A percentile compares a stretch with the other conserved stretches of the same genome.
These are phyloP conservation scores for Lordiphosa stackelbergi DNA, from an alignment of 1,140 invertebrate species.

Conservation along the genomic window DNA sequence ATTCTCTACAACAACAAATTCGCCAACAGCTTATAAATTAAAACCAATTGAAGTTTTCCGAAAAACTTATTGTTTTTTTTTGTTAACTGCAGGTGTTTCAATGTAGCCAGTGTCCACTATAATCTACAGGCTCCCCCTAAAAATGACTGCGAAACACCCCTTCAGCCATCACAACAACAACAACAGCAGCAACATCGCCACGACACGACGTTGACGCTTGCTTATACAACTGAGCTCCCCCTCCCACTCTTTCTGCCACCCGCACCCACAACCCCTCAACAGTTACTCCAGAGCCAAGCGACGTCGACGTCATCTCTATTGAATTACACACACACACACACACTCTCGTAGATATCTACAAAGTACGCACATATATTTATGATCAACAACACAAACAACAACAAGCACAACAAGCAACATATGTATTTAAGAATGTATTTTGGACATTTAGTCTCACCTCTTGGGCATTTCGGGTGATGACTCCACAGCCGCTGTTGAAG, in stretches of 20 bases:
- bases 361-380: slow-evolving; percentile 4
- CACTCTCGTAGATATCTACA: slow-evolving; percentile 11
- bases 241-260: neutral
- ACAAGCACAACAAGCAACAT: slow-evolving; percentile 1
- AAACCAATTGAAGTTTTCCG: too few species aligned
- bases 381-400: too few species aligned
- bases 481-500: slow-evolving; percentile 57
- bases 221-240: slow-evolving; percentile 31
- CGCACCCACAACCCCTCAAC: slow-evolving; percentile 7
- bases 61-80: neutral
- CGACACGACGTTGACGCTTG: slow-evolving; percentile 52
- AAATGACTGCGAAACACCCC: slow-evolving; percentile 52
- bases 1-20: too few species aligned
- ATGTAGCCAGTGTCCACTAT: slow-evolving; percentile 10
- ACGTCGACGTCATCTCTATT: slow-evolving; percentile 57
- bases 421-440: slow-evolving; percentile 14
- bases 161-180: slow-evolving; percentile 29
- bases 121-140: slow-evolving; percentile 7
- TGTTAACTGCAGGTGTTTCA: neutral
- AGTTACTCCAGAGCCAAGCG: slow-evolving; percentile 10
- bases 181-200: slow-evolving; percentile 53
- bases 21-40: too few species aligned
- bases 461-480: slow-evolving; percentile 77
- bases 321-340: slow-evolving; percentile 25
- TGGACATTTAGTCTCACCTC: slow-evolving; percentile 57